Evolutionary conservation across 2,888 invertebrate species (phyloP).

Genomic region (Nipponacmea schrenckii): DNA sequence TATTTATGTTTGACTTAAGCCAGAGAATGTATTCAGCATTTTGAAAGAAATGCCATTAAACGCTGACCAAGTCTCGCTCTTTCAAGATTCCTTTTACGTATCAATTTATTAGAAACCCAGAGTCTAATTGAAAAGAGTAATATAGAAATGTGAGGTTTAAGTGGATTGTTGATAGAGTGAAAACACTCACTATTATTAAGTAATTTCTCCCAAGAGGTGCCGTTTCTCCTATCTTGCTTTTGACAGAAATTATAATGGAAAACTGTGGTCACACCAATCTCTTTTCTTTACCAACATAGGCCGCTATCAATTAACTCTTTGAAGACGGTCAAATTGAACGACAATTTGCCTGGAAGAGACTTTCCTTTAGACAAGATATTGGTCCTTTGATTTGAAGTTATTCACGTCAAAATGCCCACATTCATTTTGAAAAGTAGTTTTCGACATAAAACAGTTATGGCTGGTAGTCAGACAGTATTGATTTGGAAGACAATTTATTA

Average conservation of each 20-base stretch:
- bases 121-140: conserved; percentile 2
- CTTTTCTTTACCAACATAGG: background rate
- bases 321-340: background rate
- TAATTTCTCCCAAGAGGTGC: conserved; percentile 7
- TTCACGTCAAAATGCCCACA: background rate
- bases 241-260: conserved; percentile 7
- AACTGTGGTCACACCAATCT: background rate
- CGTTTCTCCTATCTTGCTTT: conserved; percentile 5
- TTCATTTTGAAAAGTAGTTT: background rate
- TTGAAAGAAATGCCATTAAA: background rate
- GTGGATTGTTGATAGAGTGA: conserved; percentile 2
- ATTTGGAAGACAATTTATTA: background rate
- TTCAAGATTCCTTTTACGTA: background rate
- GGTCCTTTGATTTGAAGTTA: background rate
- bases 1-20: too few species aligned
- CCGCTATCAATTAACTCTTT: background rate
- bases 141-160: background rate
- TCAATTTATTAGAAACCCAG: background rate
- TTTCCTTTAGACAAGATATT: background rate
- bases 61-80: background rate
- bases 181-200: conserved; percentile 9
- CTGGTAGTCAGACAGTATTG: conserved; percentile 4
- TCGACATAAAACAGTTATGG: background rate
- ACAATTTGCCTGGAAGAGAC: background rate
- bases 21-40: too few species aligned